Evolutionary conservation across 1,140 invertebrate genomes (phyloP), one percentile per base, ranked within the genome.

Genomic region (Ceratina japonica): DNA sequence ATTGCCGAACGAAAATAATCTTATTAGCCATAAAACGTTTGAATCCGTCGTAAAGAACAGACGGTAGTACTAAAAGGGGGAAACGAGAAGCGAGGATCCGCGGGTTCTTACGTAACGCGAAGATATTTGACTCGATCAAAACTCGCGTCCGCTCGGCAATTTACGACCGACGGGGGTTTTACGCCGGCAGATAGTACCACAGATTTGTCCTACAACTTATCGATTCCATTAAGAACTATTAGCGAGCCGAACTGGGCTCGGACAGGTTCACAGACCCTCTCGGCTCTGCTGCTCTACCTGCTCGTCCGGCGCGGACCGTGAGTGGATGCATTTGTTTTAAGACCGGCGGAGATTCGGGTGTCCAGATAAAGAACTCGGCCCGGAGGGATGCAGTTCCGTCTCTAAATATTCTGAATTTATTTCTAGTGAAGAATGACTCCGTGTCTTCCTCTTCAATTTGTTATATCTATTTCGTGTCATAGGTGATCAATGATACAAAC

Each of bases 211-310:
- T 79, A 82, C 85, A 80, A 87, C 79, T 87, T 87, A 88, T 88
- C 85, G 87, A 87, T 86, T 87, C 87, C 87, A 88, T 88, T 87
- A 88, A 85, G 56, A 66, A 81, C 85, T 86, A 88, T 88, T 88
- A 88, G 81, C 75, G 16, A 74, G 51, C 51, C 51, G 74, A 27
- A 18, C 27, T 56, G 18, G 51, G n/a, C 37, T 44, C 51, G 63
- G 54, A 27, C 13, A 61, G 18, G 37, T 44, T 37, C 31, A 2
- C 13, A 18, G 13, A 61, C 2, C 66, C 37, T 18, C 66, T 70
- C 66, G 18, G 20, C 24, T 31, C 10, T 31, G 69, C 10, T 31
- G 69, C 54, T 16, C 72, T 79, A 79, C 79, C 74, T 84, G 64
- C 56, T 59, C 71, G 59, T 52, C 49, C 62, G 54, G 64, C 52